Evolutionary conservation across 2,113 vertebrate species (phyloP), one percentile per base, ranked within the genome.

Genomic region (Silurus asotus): DNA sequence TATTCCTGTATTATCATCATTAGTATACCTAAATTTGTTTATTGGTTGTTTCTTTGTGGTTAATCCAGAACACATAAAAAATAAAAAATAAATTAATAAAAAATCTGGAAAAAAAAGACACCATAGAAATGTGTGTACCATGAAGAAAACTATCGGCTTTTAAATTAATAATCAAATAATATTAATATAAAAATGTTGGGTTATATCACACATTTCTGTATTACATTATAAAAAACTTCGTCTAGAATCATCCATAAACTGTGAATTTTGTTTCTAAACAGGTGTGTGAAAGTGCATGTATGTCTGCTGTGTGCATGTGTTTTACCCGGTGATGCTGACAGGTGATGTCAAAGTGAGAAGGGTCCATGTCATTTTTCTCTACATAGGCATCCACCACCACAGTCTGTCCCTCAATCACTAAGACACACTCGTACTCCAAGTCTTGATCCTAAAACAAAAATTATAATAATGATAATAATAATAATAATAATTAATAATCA

Each of bases 331-430:
- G 96, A 7, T 94, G 93, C 77, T 96, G 96, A 89, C 98, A 99
- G 0, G 94, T 98, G 92, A 99, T 95, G 8, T 94, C 95, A 88
- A 96, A 99, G 83, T 90, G 90, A 0, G 94, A 94, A 8, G 93
- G 94, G n/a, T 96, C 95, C 67, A 90, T 93, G 58, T 94, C 94
- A 23, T 96, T 96, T 4, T 77, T 88, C 91, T 97, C 96, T 7
- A 99, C 95, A 51, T 93, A 94, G 51, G 97, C 96, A 0, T 96
- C 94, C 65, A 97, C 95, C n/a, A 96, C 95, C 90, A 99, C 95
- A n/a, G 95, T 96, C 6, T 89, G 95, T 1, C 96, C 97, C 85
- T 99, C 98, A 69, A 99, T 95, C 78, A 96, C 94, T 91, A 99
- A 87, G 85, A 98, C 97, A 89, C 98, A 99, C 87, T 98, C 95